Percentiles rank a stretch among this genome's conserved stretches.
phyloP scores from a whole-genome alignment of 2,888 invertebrate species.

The Glyphotaelius pellucidus region DNA sequence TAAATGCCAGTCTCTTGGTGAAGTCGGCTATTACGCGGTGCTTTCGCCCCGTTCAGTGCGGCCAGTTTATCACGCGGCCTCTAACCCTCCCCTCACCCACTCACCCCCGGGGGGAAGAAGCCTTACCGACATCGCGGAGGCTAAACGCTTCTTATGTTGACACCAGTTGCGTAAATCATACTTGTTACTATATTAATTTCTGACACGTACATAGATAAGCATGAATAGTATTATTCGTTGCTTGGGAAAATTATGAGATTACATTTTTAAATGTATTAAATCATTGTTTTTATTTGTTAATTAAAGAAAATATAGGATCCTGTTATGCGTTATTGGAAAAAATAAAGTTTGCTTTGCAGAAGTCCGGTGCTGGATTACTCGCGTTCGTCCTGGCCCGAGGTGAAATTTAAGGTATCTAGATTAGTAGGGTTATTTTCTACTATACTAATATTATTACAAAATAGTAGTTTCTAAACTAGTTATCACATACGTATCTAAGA shows the following conservation, averaged over 20 bases:
- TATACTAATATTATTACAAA: too few relatives aligned
- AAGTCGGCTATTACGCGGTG: slow-evolving; percentile 48
- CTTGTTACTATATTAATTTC: background rate
- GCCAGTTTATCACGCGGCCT: slow-evolving; percentile 24
- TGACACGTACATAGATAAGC: background rate
- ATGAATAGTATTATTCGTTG: background rate
- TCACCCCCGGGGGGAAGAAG: background rate
- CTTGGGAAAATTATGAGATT: background rate
- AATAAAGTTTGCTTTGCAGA: too few relatives aligned
- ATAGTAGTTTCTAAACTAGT: too few relatives aligned
- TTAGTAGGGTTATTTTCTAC: too few relatives aligned
- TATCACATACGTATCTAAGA: too few relatives aligned
- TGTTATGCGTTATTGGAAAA: too few relatives aligned
- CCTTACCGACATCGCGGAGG: background rate
- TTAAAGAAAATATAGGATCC: background rate
- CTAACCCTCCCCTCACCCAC: background rate
- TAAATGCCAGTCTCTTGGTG: slow-evolving; percentile 55
- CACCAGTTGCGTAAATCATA: background rate
- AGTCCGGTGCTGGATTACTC: background rate
- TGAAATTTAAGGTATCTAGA: background rate
- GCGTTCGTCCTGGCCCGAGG: background rate
- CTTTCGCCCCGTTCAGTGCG: background rate
- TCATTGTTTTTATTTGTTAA: background rate
- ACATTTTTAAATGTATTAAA: background rate
- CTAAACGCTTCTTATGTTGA: background rate